These are phyloP conservation scores for Cryptocheilus praepositus DNA, from an alignment of 2,888 invertebrate genomes.

Conservation along the genomic window DNA sequence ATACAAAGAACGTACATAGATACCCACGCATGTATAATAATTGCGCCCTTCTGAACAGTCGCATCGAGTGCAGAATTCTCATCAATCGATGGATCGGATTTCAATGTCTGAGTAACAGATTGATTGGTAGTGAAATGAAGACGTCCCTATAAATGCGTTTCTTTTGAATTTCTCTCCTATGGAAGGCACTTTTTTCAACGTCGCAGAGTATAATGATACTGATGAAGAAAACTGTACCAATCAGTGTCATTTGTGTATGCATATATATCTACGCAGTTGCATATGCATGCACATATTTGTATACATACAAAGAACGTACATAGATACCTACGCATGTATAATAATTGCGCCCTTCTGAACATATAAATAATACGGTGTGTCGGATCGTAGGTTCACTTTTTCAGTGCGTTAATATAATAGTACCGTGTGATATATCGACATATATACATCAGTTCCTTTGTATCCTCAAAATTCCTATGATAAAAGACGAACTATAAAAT, in stretches of 20 bases:
- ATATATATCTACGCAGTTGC: too few species aligned
- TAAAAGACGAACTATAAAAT: constrained; percentile 23
- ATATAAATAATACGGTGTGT: constrained; percentile 13
- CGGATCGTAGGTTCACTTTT: constrained; percentile 11
- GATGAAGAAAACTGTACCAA: too few species aligned
- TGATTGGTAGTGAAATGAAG: constrained; percentile 9
- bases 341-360: constrained; percentile 6
- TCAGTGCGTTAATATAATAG: constrained; percentile 17
- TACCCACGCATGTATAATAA: too few species aligned
- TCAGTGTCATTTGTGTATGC: constrained; percentile 1
- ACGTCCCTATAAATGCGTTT: constrained; percentile 12
- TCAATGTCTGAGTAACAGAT: constrained; percentile 21
- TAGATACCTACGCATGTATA: constrained; percentile 9
- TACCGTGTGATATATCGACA: constrained; percentile 24
- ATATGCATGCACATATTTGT: too few species aligned
- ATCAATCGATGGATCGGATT: neutral
- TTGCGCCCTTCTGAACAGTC: too few species aligned
- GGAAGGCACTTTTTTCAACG: too few species aligned
- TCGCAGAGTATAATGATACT: too few species aligned
- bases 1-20: too few species aligned
- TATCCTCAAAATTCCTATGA: constrained; percentile 22
- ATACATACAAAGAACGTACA: constrained; percentile 2
- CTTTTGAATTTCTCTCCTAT: neutral
- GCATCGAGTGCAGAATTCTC: too few species aligned
- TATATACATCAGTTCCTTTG: constrained; percentile 26